Evolutionary conservation across 2,797 vertebrate species (phyloP).

Genomic region (Dromococcyx pavoninus): DNA sequence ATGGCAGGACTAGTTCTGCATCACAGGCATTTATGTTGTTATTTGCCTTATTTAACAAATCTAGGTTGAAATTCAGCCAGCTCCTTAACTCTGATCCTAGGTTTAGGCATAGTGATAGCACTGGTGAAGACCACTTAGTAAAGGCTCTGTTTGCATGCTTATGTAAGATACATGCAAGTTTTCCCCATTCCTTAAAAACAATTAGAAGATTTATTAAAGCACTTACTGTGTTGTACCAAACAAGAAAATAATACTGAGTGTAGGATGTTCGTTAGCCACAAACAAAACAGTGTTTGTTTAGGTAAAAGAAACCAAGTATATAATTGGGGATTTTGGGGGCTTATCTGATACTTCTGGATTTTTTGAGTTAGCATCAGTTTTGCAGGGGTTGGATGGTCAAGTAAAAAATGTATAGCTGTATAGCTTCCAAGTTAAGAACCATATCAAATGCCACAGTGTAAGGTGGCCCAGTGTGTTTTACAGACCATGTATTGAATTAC

Average conservation of each 20-base stretch:
- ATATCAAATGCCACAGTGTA: constrained; percentile 45
- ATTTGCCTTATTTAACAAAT: background rate
- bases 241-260: background rate
- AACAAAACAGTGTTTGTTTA: background rate
- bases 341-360: background rate
- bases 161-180: background rate
- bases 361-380: constrained; percentile 14
- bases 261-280: background rate
- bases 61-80: background rate
- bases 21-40: background rate
- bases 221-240: background rate
- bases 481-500: constrained; percentile 47
- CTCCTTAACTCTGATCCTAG: background rate
- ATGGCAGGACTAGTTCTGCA: background rate
- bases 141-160: background rate
- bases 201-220: background rate
- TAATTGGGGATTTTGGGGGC: background rate
- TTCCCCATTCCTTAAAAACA: background rate
- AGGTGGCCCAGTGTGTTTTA: constrained; percentile 48
- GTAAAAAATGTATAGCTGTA: constrained; percentile 27
- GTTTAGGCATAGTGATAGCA: background rate
- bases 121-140: background rate
- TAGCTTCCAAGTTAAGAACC: constrained; percentile 48
- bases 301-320: background rate
- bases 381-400: background rate